A percentile compares a stretch with the other conserved stretches of the same genome.
These are phyloP conservation scores for Stenurella melanura DNA, from an alignment of 2,888 invertebrate genomes.

Conservation along the genomic window DNA sequence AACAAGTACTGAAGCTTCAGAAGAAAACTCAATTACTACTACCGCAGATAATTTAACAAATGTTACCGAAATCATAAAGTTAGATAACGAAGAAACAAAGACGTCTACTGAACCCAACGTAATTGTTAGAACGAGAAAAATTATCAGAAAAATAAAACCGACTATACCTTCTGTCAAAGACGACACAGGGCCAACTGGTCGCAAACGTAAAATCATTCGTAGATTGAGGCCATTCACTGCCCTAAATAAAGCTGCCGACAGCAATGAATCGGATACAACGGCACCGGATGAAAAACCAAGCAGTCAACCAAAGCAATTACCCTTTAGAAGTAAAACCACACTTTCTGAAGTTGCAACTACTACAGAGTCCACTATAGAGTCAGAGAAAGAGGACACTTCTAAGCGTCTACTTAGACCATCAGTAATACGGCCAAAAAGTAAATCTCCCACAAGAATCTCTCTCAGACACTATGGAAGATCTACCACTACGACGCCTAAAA, in stretches of 20 bases:
- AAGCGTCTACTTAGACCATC: conserved; percentile 31
- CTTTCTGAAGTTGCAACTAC: background rate
- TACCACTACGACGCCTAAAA: background rate
- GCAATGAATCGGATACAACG: background rate
- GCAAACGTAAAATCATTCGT: conserved; percentile 66
- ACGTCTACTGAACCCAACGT: conserved; percentile 22
- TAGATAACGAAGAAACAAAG: background rate
- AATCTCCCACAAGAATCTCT: conserved; percentile 34
- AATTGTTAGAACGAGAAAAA: conserved; percentile 65
- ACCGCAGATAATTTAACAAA: background rate
- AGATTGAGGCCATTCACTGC: conserved; percentile 60
- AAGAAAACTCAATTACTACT: background rate
- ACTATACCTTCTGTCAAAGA: conserved; percentile 53
- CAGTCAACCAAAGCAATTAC: background rate
- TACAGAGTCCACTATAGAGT: background rate
- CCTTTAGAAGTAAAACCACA: conserved; percentile 5
- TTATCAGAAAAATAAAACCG: conserved; percentile 66
- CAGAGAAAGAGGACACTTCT: conserved; percentile 5
- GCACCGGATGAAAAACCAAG: background rate
- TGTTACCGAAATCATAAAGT: background rate
- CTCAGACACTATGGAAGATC: conserved; percentile 26
- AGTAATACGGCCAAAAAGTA: conserved; percentile 12
- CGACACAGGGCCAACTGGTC: conserved; percentile 41
- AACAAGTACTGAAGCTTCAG: background rate
- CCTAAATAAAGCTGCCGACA: background rate